phyloP scores from a whole-genome alignment of 2,113 vertebrate species.

The Onychorhynchus coronatus region DNA sequence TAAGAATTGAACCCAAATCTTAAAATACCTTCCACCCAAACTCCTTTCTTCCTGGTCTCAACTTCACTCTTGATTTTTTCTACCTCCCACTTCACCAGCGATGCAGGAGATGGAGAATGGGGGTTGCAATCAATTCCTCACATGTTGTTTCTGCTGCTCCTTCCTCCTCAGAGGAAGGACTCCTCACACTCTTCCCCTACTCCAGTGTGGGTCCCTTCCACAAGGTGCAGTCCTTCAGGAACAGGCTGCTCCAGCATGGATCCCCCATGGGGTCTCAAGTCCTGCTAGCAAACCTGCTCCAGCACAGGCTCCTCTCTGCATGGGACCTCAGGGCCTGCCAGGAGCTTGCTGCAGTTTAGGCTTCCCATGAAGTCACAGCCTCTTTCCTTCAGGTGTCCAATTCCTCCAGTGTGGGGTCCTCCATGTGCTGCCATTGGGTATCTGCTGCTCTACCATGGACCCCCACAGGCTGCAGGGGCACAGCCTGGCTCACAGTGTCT shows the following conservation, averaged over 20 bases:
- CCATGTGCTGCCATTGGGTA: accelerated
- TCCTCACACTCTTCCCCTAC: neutral
- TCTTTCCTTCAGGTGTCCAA: neutral
- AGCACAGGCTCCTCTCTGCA: neutral
- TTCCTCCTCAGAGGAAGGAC: neutral
- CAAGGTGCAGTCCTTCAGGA: neutral
- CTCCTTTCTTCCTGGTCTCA: neutral
- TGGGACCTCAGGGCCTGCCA: neutral
- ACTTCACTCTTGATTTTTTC: neutral
- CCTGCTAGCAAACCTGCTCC: neutral
- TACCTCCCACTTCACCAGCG: neutral
- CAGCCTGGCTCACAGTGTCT: neutral
- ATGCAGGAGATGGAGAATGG: neutral
- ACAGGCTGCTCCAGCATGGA: neutral
- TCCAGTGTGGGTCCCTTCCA: accelerated
- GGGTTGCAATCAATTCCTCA: neutral
- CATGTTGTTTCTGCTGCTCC: accelerated
- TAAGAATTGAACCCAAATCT: neutral
- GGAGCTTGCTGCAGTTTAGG: neutral
- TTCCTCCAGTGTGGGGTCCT: accelerated
- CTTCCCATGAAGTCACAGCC: neutral
- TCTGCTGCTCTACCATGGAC: neutral
- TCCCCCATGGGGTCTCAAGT: no score
- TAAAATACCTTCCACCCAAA: neutral
- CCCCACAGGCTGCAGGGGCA: neutral